A percentile compares a stretch with the other conserved stretches of the same genome.
phyloP scores from a whole-genome alignment of 2,888 invertebrate species.

The Dynastes maya region DNA sequence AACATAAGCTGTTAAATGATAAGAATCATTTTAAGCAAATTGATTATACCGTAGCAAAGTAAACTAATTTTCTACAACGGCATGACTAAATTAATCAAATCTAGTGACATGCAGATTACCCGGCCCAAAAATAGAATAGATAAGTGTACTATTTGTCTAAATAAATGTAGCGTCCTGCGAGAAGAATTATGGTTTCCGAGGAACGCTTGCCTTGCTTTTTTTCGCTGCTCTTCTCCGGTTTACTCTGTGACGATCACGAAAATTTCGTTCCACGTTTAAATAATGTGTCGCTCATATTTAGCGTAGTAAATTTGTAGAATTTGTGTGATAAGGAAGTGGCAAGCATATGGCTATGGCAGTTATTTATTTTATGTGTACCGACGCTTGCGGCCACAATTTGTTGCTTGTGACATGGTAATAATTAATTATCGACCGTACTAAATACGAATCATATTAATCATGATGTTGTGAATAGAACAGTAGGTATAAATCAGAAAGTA shows the following conservation, averaged over 20 bases:
- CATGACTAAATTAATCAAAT: conserved; percentile 51
- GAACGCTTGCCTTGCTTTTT: conserved; percentile 51
- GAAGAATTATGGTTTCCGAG: conserved; percentile 60
- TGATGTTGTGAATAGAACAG: too few species aligned
- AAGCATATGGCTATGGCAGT: conserved; percentile 17
- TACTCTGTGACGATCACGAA: conserved; percentile 28
- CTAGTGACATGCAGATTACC: conserved; percentile 47
- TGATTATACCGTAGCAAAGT: conserved; percentile 51
- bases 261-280: conserved; percentile 46
- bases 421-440: too few species aligned
- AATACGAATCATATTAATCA: too few species aligned
- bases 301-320: conserved; percentile 41
- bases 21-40: conserved; percentile 48
- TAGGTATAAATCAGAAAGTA: neutral
- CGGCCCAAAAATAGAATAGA: conserved; percentile 52
- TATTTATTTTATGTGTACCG: conserved; percentile 7
- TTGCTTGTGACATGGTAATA: conserved; percentile 2
- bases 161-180: conserved; percentile 58
- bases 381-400: conserved; percentile 21
- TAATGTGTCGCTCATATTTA: conserved; percentile 36
- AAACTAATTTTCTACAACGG: conserved; percentile 53
- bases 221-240: conserved; percentile 48
- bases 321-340: conserved; percentile 33
- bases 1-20: conserved; percentile 28
- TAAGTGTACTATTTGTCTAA: conserved; percentile 59